Conservation (phyloP, 2,797 vertebrate species). For the Mus minutoides region DNA sequence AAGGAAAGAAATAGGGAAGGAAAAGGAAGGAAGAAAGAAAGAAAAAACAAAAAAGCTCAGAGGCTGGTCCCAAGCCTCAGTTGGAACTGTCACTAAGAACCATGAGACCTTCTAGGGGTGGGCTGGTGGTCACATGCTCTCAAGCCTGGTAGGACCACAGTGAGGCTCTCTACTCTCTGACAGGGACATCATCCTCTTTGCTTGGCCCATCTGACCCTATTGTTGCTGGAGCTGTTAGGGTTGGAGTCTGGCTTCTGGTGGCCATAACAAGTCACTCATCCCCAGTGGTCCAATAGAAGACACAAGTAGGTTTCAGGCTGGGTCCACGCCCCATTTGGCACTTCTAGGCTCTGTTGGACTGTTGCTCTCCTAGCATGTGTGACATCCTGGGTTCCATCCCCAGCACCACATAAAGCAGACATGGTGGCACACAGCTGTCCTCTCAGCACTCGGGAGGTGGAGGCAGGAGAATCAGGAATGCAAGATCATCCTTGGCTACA, state of each 20-base stretch:
- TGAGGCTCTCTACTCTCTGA: not conserved
- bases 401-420: not conserved
- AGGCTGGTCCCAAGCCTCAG: conserved; percentile 52
- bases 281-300: not conserved
- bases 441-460: not conserved
- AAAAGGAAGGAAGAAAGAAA: too few species aligned
- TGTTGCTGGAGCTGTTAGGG: too few species aligned
- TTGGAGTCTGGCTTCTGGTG: not conserved
- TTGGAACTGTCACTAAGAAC: conserved; percentile 55
- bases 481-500: not conserved
- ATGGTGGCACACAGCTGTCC: not conserved
- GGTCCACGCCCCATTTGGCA: too few species aligned
- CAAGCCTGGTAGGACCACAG: not conserved
- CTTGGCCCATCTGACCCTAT: not conserved
- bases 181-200: not conserved
- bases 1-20: too few species aligned
- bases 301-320: not conserved
- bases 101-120: not conserved
- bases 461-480: not conserved
- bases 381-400: not conserved
- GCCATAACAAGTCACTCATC: too few species aligned
- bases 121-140: too few species aligned
- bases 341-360: not conserved
- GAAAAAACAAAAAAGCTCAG: not conserved
- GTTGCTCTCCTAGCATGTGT: not conserved